Evolutionary conservation across 2,888 invertebrate species (phyloP), one percentile per base, ranked within the genome.

Genomic region (Rhagophthalmus giganteus): DNA sequence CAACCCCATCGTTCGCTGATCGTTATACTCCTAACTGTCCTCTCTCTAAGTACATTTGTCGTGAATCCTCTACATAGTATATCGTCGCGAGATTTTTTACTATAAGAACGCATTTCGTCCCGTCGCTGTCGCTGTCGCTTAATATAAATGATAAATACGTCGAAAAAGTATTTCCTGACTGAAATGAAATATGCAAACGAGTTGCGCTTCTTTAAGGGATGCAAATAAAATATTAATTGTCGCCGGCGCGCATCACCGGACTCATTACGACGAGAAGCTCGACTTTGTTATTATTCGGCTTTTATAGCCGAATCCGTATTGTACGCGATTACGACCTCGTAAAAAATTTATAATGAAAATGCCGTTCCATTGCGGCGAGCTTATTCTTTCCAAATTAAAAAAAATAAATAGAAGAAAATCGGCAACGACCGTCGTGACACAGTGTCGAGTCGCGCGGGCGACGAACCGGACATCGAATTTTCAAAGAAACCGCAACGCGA

Each of bases 221-320:
- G 25, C 35, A 34, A 45, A 38, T 46, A 35, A 46, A 38, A 46
- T 46, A 46, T 46, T 46, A 46, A 37, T 46, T 46, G 38, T 46
- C 46, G 15, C 6, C 4, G 20, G 46, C 15, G 27, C 28, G 30
- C 10, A 24, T 10, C 6, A 30, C 28, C 12, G 38, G 31, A 26
- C 32, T 37, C 24, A 25, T 37, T 37, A 37, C 26, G 37, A 37
- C 24, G 34, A 34, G 24, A n/a, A n/a, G n/a, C 8, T 11, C 40
- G 20, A 13, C 30, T 31, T 40, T 40, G 24, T 31, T 39, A 26
- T 31, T 40, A 31, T 40, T 40, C 30, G 20, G 8, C 13, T 24
- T 16, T 16, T 16, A 7, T 12, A 31, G 25, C 16, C 24, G 15
- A 40, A 28, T 31, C 11, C 30, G 9, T 14, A 2, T 26, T 37